phyloP scores from a whole-genome alignment of 2,888 invertebrate genomes.

The Pegoplata infirma region DNA sequence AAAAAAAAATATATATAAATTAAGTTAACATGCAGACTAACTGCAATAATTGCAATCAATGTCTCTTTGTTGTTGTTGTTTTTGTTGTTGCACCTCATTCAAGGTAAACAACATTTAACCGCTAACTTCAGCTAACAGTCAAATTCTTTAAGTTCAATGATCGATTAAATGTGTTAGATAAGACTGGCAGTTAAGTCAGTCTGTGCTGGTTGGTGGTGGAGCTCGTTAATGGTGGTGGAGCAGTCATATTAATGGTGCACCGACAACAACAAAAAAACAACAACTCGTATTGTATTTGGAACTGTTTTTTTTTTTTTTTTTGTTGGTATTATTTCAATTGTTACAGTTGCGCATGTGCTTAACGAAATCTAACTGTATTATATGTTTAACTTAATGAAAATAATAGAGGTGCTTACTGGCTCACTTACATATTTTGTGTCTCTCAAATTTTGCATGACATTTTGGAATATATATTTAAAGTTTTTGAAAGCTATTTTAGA shows the following conservation, averaged over 20 bases:
- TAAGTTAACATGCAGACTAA: no score
- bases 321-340: conserved; percentile 34
- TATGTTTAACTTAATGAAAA: no score
- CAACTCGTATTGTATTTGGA: conserved; percentile 14
- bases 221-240: conserved; percentile 4
- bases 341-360: conserved; percentile 49
- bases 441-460: no score
- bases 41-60: background rate
- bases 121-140: conserved; percentile 31
- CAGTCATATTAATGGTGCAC: background rate
- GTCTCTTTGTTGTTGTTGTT: background rate
- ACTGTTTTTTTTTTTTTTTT: background rate
- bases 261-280: background rate
- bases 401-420: no score
- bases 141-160: conserved; percentile 62
- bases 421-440: no score
- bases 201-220: background rate
- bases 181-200: background rate
- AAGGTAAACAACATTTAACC: conserved; percentile 60
- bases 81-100: conserved; percentile 50
- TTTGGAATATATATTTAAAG: no score
- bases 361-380: conserved; percentile 16
- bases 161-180: conserved; percentile 58
- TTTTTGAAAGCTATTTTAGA: no score
- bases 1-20: no score